Evolutionary conservation across 2,888 invertebrate species (phyloP), one percentile per base, ranked within the genome.

Genomic region (Mayetiola destructor): DNA sequence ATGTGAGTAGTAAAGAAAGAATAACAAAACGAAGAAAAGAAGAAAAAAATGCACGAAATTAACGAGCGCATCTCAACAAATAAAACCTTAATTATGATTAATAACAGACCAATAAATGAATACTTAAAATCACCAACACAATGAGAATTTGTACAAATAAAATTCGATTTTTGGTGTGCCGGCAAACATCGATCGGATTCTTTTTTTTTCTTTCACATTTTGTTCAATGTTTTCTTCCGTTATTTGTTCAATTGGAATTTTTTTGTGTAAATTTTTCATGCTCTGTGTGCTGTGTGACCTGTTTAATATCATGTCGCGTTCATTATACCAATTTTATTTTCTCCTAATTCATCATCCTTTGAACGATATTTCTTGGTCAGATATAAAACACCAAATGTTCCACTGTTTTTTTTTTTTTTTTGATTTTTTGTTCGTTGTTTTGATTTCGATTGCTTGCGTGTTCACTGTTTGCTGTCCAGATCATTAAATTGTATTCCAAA

Each of bases 41-140:
- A 2, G 20, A 8, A 36, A 39, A 39, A 39, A 39, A 18, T 18
- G 4, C 39, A 39, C 10, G n/a, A 48, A 48, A 48, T 48, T 48
- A 48, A 5, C 27, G 27, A 48, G 27, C 48, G 48, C 48, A 48
- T 48, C 48, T 48, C 48, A 48, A 48, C 48, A 48, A 48, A 48
- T 16, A 48, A n/a, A n/a, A 48, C 48, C 23, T 48, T 48, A 27
- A 48, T 48, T 48, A 48, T 48, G 48, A 48, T 48, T 48, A 48
- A 48, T 48, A 48, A 27, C n/a, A n/a, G 48, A 23, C 48, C 27
- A 48, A 48, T 48, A 48, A 48, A 48, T 48, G 48, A 48, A 48
- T 27, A 48, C 48, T 48, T 48, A 48, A 48, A 27, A 48, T 48
- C 48, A 27, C 48, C n/a, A n/a, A n/a, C n/a, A n/a, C n/a, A n/a